These are phyloP conservation scores for Eospalax fontanierii DNA, from an alignment of 2,797 vertebrate species.

Conservation along the genomic window DNA sequence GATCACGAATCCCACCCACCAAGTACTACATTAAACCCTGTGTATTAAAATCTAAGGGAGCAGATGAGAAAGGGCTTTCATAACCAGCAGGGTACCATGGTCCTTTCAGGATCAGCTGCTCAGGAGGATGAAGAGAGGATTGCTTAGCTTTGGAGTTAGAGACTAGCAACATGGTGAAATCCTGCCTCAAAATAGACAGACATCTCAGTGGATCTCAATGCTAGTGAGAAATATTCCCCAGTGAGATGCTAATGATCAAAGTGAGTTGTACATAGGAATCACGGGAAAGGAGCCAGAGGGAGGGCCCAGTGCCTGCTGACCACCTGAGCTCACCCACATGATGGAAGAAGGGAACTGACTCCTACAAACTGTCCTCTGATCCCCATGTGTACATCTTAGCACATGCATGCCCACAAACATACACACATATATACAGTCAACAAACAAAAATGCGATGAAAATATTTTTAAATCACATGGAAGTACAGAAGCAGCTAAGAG, in stretches of 20 bases:
- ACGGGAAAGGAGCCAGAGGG: background rate
- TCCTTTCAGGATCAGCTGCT: background rate
- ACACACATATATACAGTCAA: too few species aligned
- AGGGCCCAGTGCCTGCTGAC: background rate
- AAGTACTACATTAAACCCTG: background rate
- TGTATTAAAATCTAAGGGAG: conserved; percentile 42
- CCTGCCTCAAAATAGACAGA: background rate
- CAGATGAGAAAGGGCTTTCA: background rate
- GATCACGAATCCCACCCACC: background rate
- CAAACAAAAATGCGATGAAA: too few species aligned
- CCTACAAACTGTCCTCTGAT: background rate
- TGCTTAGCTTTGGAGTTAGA: background rate
- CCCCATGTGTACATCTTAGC: background rate
- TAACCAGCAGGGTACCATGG: background rate
- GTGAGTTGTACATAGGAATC: background rate
- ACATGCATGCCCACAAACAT: too few species aligned
- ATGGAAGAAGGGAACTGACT: background rate
- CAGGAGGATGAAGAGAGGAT: background rate
- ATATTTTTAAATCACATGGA: too few species aligned
- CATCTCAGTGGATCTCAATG: background rate
- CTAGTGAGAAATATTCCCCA: background rate
- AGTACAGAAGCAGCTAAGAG: too few species aligned
- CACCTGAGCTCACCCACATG: background rate
- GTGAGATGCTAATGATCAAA: conserved; percentile 1
- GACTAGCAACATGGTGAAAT: background rate